phyloP scores from a whole-genome alignment of 2,888 invertebrate genomes.

The Dasysyrphus tricinctus region DNA sequence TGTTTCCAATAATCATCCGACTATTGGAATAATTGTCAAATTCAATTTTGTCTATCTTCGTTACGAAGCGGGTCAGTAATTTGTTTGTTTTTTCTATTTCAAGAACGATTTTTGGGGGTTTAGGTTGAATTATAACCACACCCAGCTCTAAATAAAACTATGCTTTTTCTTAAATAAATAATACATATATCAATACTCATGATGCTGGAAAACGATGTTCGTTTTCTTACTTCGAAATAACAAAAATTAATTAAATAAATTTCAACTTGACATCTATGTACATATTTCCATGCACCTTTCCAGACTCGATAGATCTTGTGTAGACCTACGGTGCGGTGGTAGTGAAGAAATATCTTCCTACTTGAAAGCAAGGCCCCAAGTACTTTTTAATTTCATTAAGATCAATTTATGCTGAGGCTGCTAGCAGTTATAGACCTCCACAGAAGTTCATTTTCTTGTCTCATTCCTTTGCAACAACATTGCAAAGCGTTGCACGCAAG shows the following conservation, averaged over 20 bases:
- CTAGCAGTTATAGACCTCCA: background rate
- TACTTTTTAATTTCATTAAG: constrained; percentile 63
- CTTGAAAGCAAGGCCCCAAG: background rate
- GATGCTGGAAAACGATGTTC: background rate
- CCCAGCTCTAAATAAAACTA: background rate
- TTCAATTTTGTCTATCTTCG: no score
- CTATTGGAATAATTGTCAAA: no score
- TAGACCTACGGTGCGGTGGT: background rate
- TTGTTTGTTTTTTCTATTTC: no score
- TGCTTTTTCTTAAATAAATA: no score
- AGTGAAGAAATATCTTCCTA: background rate
- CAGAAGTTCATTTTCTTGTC: constrained; percentile 19
- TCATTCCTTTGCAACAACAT: constrained; percentile 2
- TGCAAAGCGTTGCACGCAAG: constrained; percentile 10
- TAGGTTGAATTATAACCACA: no score
- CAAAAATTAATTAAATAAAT: constrained; percentile 16
- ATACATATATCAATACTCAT: background rate
- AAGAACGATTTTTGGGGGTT: no score
- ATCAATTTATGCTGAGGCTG: constrained; percentile 50
- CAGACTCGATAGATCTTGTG: background rate
- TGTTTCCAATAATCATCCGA: no score
- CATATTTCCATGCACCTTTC: constrained; percentile 17
- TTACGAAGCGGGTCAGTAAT: no score
- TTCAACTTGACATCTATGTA: constrained; percentile 35
- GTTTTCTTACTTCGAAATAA: background rate